Evolutionary conservation across 1,140 invertebrate genomes (phyloP), one percentile per base, ranked within the genome.

Genomic region (Mylabris phalerata): DNA sequence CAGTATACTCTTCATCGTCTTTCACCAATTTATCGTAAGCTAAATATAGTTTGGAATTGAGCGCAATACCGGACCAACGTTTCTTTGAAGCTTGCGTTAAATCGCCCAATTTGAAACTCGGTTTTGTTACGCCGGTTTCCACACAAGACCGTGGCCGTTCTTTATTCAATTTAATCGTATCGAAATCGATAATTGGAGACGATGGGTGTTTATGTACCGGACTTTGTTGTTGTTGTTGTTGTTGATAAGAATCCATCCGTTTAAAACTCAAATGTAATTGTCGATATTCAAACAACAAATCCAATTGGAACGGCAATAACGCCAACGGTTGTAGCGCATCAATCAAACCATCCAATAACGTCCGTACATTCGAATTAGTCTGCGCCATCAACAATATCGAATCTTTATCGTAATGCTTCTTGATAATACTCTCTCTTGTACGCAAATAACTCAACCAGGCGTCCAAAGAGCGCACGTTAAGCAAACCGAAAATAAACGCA

Each of bases 361-460:
- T 77, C 48, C 86, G 77, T 50, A 82, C 80, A 42, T 80, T 79
- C 1, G 80, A 69, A 61, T 82, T 82, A 13, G 85, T 82, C 60
- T 84, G 85, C 10, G 81, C 83, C 32, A 86, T 80, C 50, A 88
- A 80, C 49, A 90, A 75, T 40, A 93, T 77, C 38, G 86, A 86
- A 61, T 84, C 84, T 6, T 80, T 78, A 13, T 79, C 82, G 69
- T 93, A 94, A 71, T 92, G 89, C 66, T 89, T 90, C 13, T 83
- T 82, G n/a, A 92, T 75, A 7, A 93, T 80, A 9, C 85, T 86
- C 73, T 93, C 90, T 50, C 89, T 81, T 2, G 89, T 90, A 61
- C 88, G 80, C 9, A 93, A 75, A 67, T 91, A 92, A 19, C 87
- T 86, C 58, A 91, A 81, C 89, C 90, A 94, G 26, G 89, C 89